Evolutionary conservation across 2,797 vertebrate species (phyloP).

Genomic region (Heliangelus exortis): DNA sequence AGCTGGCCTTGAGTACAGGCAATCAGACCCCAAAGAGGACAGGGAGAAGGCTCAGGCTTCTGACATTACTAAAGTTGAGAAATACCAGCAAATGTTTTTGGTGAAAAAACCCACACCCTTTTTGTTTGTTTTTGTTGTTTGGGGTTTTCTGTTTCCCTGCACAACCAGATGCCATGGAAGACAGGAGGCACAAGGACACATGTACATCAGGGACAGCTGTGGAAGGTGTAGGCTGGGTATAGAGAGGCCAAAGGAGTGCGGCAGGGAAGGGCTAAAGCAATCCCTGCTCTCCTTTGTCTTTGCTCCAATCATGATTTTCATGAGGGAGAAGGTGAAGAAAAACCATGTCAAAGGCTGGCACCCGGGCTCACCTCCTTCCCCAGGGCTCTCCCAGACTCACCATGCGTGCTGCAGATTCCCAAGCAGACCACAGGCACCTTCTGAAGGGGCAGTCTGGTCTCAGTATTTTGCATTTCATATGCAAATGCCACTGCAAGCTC

Average conservation of each 20-base stretch:
- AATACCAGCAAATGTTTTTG: neutral
- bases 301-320: neutral
- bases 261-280: neutral
- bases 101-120: neutral
- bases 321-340: neutral
- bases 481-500: neutral
- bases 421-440: neutral
- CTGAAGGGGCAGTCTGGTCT: neutral
- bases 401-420: neutral
- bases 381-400: neutral
- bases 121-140: too few relatives aligned
- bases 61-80: neutral
- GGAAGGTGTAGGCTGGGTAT: neutral
- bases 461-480: neutral
- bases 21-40: neutral
- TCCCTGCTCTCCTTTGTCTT: neutral
- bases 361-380: neutral
- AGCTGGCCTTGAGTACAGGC: neutral
- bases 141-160: neutral
- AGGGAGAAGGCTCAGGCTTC: neutral
- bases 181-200: neutral
- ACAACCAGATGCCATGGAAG: fast-evolving
- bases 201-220: fast-evolving
- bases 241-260: neutral
- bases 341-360: neutral